Evolutionary conservation across 2,797 vertebrate species (phyloP), one percentile per base, ranked within the genome.

Genomic region (Spea hammondii): DNA sequence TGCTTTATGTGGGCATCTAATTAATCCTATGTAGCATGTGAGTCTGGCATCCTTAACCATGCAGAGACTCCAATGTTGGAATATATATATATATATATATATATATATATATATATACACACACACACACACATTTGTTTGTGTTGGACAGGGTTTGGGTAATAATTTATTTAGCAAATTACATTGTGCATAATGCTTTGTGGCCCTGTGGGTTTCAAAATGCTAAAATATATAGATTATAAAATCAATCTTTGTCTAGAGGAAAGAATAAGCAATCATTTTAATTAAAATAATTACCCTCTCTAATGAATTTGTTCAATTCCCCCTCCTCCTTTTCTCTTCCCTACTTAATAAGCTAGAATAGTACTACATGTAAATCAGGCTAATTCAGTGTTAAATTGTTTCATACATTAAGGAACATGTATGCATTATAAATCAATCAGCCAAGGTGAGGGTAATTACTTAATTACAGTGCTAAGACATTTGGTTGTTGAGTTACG

Each of bases 341-440:
- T 70, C 65, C n/a, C 14, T 65, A 64, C 62, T 79, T 74, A 79
- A 67, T 65, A 64, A 75, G 57, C 57, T 17, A 7, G 49, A 51
- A 44, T 65, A 11, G 46, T 13, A 69, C 53, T 76, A 48, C 12
- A 78, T 78, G 69, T 69, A 78, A 74, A 66, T 74, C 57, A 74
- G 70, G 75, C 70, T 50, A 65, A 79, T 75, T 75, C 66, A 49
- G 44, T 70, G 66, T 44, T 70, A 75, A 79, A 65, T 79, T 79
- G 78, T 57, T 70, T 75, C 50, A 64, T 70, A 70, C 66, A 70
- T 79, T 75, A 79, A 74, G 32, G 49, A 70, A 75, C 72, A 70
- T 70, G 72, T 69, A 75, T 74, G 78, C 68, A 75, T 79, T 70
- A 74, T 79, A 65, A 70, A 74, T 69, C 72, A 74, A 79, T 70